Conservation (phyloP, 1,140 invertebrate species). For the Euura lappo region DNA sequence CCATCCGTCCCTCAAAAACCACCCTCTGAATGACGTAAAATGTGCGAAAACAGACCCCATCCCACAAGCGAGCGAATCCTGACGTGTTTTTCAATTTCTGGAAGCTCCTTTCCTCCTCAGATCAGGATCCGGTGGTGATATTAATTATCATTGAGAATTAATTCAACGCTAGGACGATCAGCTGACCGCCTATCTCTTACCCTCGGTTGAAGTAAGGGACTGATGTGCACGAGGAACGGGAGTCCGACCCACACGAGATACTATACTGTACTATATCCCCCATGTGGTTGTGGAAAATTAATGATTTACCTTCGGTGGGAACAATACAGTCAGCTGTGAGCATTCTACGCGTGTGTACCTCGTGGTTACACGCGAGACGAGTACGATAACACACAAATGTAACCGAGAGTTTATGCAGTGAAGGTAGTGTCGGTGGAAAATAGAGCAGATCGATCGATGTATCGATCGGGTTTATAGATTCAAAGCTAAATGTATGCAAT, state of each 20-base stretch:
- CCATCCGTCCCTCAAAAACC: not conserved
- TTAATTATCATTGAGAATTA: not conserved
- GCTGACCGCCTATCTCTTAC: not conserved
- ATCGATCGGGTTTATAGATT: not conserved
- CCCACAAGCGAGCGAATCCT: too few species aligned
- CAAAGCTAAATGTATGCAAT: not conserved
- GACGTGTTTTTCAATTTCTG: not conserved
- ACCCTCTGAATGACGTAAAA: not conserved
- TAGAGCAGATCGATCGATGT: too few species aligned
- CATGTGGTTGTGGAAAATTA: constrained; percentile 42
- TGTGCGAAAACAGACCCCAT: too few species aligned
- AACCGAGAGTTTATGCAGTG: too few species aligned
- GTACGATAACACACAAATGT: too few species aligned
- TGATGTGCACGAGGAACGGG: too few species aligned
- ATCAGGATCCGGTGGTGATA: not conserved
- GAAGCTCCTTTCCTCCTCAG: not conserved
- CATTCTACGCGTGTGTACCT: not conserved
- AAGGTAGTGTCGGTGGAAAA: too few species aligned
- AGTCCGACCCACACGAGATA: too few species aligned
- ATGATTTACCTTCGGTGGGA: constrained; percentile 53
- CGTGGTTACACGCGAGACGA: too few species aligned
- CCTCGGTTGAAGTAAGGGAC: too few species aligned
- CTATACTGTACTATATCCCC: too few species aligned
- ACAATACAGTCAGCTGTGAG: constrained; percentile 56
- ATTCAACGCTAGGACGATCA: not conserved